These are phyloP conservation scores for Drosophila nr. perissopoda DNA, from an alignment of 2,888 invertebrate genomes.

Conservation along the genomic window DNA sequence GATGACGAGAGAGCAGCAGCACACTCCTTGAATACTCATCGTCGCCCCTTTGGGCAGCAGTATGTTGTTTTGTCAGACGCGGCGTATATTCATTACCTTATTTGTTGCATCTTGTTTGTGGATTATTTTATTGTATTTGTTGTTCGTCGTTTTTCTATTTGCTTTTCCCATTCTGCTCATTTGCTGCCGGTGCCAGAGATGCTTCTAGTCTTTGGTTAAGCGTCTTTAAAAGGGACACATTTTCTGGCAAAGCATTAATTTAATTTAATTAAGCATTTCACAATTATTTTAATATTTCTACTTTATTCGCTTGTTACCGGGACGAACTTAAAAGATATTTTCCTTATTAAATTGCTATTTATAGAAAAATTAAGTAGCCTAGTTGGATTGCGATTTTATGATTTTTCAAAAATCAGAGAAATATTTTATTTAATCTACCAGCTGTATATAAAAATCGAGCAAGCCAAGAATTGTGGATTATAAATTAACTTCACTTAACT, in stretches of 20 bases:
- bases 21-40: slow-evolving; percentile 1
- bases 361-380: background rate
- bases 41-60: slow-evolving; percentile 5
- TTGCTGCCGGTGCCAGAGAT: slow-evolving; percentile 28
- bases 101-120: slow-evolving; percentile 64
- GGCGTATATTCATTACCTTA: slow-evolving; percentile 73
- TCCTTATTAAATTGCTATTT: background rate
- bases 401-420: background rate
- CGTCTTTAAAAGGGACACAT: background rate
- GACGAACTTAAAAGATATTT: background rate
- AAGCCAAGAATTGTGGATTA: background rate
- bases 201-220: background rate
- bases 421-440: background rate
- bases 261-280: background rate
- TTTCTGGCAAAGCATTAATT: background rate
- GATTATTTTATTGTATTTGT: slow-evolving; percentile 74
- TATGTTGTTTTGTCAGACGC: slow-evolving; percentile 46
- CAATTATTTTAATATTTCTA: background rate
- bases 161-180: slow-evolving; percentile 17
- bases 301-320: background rate
- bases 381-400: background rate
- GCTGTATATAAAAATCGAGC: background rate
- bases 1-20: background rate
- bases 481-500: background rate
- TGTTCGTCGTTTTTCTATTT: slow-evolving; percentile 50